Percentiles rank a stretch among this genome's conserved stretches.
Conservation (phyloP, 2,797 vertebrate species). For the Capromys pilorides region DNA sequence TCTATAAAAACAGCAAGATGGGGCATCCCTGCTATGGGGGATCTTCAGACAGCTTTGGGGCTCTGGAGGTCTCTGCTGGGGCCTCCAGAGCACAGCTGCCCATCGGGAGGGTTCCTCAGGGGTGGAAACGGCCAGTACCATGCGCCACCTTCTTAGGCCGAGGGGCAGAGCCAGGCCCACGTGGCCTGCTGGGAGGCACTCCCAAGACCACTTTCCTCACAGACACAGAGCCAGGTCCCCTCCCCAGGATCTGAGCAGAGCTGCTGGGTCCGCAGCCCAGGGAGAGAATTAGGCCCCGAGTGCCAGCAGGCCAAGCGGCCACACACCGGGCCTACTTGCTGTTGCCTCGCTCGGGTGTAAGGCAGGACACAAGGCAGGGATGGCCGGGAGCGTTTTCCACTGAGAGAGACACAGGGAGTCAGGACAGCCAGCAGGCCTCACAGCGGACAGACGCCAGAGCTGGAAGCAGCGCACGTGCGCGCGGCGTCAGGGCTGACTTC, state of each 20-base stretch:
- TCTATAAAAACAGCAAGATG: background rate
- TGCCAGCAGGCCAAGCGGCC: background rate
- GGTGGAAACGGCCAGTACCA: background rate
- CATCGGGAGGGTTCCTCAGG: background rate
- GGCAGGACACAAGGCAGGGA: background rate
- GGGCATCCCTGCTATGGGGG: no score
- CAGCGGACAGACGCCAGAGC: background rate
- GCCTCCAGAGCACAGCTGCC: background rate
- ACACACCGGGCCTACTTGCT: background rate
- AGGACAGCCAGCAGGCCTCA: background rate
- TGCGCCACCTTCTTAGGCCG: background rate
- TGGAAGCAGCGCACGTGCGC: background rate
- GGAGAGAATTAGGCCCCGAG: background rate
- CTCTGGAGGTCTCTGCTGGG: background rate
- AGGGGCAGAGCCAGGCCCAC: background rate
- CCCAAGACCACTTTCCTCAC: no score
- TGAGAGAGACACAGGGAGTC: background rate
- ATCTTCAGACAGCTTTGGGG: background rate
- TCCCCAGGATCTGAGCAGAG: background rate
- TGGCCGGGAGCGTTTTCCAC: background rate
- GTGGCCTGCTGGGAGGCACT: no score
- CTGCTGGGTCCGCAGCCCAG: background rate
- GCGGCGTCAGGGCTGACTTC: no score
- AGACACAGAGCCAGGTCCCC: no score
- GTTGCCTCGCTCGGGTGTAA: accelerated